Conservation (phyloP, 2,797 vertebrate genomes). For the Alectoris magna region DNA sequence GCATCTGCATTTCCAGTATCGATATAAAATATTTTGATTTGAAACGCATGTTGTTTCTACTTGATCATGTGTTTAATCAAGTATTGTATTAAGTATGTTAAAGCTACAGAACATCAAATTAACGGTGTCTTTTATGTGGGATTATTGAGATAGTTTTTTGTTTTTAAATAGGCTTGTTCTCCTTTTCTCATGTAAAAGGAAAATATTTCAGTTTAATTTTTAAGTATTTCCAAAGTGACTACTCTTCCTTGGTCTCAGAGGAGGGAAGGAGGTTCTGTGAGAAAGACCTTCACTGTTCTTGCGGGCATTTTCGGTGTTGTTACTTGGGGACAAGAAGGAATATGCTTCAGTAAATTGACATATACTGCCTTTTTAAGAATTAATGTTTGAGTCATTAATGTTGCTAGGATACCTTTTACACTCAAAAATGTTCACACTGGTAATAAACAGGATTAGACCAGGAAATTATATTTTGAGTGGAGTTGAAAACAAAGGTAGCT, state of each 20-base stretch:
- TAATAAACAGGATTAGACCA: neutral
- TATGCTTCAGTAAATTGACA: neutral
- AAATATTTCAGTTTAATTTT: neutral
- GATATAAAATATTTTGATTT: slow-evolving; percentile 41
- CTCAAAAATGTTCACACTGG: neutral
- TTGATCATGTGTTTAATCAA: neutral
- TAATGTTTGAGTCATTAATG: neutral
- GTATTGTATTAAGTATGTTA: neutral
- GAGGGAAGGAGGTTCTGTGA: neutral
- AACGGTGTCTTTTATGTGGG: neutral
- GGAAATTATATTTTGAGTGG: slow-evolving; percentile 1
- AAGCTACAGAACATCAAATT: neutral
- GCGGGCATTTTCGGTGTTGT: neutral
- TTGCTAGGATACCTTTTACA: neutral
- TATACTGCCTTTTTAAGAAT: neutral
- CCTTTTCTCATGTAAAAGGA: neutral
- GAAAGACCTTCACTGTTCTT: neutral
- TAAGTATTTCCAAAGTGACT: neutral
- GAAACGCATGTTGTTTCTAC: neutral
- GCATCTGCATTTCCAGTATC: slow-evolving; percentile 69
- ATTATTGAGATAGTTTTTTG: neutral
- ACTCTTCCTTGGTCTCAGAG: neutral
- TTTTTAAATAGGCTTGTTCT: neutral
- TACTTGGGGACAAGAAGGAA: neutral
- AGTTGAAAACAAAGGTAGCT: neutral